Conservation (phyloP, 2,888 invertebrate genomes). For the Micropterix aruncella region DNA sequence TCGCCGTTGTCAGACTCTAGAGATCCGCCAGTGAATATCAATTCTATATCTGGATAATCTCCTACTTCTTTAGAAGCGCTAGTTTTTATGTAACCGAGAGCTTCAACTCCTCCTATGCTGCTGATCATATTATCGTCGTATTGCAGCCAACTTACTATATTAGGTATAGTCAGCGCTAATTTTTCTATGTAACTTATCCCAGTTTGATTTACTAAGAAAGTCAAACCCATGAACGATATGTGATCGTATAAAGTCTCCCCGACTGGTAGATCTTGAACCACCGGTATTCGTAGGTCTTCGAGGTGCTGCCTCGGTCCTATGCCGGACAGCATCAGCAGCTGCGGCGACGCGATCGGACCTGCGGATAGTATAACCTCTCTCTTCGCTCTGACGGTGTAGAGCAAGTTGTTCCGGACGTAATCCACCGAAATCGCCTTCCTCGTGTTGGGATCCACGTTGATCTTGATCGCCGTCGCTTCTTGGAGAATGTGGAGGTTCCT, state of each 20-base stretch:
- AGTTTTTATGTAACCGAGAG: conserved; percentile 49
- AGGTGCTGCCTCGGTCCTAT: conserved; percentile 41
- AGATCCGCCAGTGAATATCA: conserved; percentile 48
- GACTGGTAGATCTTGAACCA: conserved; percentile 50
- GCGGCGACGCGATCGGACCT: conserved; percentile 80
- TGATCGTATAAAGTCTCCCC: conserved; percentile 52
- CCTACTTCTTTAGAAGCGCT: conserved; percentile 38
- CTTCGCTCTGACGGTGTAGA: conserved; percentile 38
- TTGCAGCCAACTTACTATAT: conserved; percentile 21
- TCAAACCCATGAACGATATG: conserved; percentile 35
- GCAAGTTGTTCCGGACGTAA: conserved; percentile 37
- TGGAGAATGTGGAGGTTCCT: conserved; percentile 55
- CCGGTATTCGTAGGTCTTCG: conserved; percentile 35
- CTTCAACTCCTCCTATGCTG: conserved; percentile 51
- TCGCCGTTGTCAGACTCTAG: conserved; percentile 43
- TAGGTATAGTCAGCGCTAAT: conserved; percentile 14
- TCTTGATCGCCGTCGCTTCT: conserved; percentile 45
- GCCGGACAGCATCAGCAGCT: conserved; percentile 80
- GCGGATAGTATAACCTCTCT: conserved; percentile 78
- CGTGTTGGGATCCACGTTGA: conserved; percentile 46
- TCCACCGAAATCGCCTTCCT: conserved; percentile 55
- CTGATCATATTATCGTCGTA: conserved; percentile 32
- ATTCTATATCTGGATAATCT: conserved; percentile 51
- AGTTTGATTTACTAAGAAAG: conserved; percentile 27
- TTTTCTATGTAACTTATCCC: conserved; percentile 23